Conservation (phyloP, 2,888 invertebrate genomes). For the Malthinus seriepunctatus region DNA sequence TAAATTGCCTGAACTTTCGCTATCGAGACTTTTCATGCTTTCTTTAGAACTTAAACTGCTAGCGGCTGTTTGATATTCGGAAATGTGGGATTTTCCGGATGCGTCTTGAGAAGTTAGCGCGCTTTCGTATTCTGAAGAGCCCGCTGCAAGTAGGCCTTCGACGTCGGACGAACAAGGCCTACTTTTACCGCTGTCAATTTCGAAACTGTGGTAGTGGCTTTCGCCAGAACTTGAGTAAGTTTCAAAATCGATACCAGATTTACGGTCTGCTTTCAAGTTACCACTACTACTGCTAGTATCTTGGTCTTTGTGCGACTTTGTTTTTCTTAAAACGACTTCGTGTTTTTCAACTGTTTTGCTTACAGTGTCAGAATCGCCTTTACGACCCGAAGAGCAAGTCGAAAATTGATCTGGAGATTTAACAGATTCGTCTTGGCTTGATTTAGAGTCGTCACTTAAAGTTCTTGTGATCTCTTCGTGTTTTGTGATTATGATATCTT, state of each 20-base stretch:
- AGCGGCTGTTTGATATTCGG: conserved; percentile 85
- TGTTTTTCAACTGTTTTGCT: conserved; percentile 42
- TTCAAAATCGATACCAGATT: conserved; percentile 79
- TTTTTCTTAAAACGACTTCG: conserved; percentile 50
- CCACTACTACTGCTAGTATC: conserved; percentile 52
- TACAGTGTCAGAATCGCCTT: conserved; percentile 46
- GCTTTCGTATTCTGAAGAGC: conserved; percentile 86
- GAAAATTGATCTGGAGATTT: conserved; percentile 60
- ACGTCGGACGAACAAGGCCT: conserved; percentile 86
- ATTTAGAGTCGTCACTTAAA: conserved; percentile 56
- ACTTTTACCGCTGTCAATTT: conserved; percentile 71
- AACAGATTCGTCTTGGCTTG: conserved; percentile 51
- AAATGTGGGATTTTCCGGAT: conserved; percentile 71
- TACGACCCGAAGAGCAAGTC: conserved; percentile 49
- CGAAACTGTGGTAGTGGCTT: conserved; percentile 87
- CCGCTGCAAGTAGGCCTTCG: conserved; percentile 77
- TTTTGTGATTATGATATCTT: conserved; percentile 19
- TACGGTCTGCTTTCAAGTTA: conserved; percentile 61
- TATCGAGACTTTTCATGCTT: conserved; percentile 88
- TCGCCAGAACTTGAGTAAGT: conserved; percentile 86
- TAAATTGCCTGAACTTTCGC: conserved; percentile 85
- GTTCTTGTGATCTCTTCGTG: conserved; percentile 50
- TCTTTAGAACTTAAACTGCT: conserved; percentile 88
- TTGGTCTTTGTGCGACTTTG: conserved; percentile 44
- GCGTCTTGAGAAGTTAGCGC: conserved; percentile 79